Conservation (phyloP, 2,113 vertebrate species). For the Thermophis baileyi region DNA sequence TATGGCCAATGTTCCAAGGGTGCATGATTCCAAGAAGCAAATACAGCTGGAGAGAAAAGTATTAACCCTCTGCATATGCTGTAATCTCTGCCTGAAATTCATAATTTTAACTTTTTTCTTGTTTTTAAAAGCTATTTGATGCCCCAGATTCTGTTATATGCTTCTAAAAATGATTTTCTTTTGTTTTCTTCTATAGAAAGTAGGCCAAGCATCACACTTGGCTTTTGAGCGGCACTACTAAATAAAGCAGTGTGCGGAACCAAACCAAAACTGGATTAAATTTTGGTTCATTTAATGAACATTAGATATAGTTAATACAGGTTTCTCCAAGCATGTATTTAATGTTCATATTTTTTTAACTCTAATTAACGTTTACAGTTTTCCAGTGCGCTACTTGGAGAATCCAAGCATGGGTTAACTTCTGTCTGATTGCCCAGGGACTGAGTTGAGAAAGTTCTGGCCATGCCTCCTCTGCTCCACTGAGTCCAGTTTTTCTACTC, state of each 20-base stretch:
- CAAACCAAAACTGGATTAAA: neutral
- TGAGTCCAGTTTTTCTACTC: no score
- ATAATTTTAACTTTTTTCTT: neutral
- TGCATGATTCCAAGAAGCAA: neutral
- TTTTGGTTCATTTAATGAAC: neutral
- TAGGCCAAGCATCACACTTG: neutral
- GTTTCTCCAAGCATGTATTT: neutral
- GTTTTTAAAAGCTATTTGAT: neutral
- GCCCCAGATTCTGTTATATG: neutral
- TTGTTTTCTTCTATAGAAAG: neutral
- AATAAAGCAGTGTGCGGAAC: neutral
- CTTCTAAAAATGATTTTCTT: neutral
- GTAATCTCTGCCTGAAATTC: neutral
- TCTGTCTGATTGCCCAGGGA: no score
- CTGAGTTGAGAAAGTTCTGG: no score
- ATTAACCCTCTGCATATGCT: neutral
- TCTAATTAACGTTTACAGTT: neutral
- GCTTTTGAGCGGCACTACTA: neutral
- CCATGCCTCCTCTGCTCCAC: no score
- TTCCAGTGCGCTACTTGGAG: no score
- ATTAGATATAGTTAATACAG: neutral
- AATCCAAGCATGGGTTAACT: no score
- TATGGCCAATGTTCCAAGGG: neutral
- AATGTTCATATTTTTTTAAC: neutral
- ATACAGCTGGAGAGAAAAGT: neutral